Conservation (phyloP, 2,797 vertebrate species). For the Uromys caudimaculatus region DNA sequence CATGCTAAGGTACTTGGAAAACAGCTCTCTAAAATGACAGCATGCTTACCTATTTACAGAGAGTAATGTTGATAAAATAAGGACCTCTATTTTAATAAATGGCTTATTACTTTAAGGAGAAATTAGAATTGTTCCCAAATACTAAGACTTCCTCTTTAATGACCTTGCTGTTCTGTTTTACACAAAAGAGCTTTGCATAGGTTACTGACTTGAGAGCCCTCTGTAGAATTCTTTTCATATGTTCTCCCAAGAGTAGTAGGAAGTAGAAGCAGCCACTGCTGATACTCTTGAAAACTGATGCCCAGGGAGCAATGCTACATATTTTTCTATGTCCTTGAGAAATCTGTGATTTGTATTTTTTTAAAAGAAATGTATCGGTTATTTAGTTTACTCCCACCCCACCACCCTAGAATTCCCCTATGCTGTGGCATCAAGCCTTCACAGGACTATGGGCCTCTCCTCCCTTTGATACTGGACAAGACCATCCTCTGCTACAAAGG, state of each 20-base stretch:
- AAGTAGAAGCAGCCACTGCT: background rate
- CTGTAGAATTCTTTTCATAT: background rate
- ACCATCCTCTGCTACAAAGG: too few relatives aligned
- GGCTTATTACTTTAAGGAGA: background rate
- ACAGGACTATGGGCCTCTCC: too few relatives aligned
- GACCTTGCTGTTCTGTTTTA: background rate
- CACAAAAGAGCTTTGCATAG: background rate
- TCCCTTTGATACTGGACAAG: too few relatives aligned
- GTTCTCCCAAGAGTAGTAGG: slow-evolving; percentile 38
- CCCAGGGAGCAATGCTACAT: background rate
- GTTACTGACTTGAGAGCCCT: slow-evolving; percentile 27
- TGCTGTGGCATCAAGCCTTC: too few relatives aligned
- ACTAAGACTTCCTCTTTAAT: background rate
- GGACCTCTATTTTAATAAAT: background rate
- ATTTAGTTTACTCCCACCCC: too few relatives aligned
- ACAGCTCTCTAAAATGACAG: background rate
- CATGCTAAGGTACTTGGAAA: background rate
- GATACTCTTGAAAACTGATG: background rate
- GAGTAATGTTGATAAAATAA: background rate
- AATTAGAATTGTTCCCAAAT: background rate
- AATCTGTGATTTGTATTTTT: background rate
- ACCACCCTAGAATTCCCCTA: too few relatives aligned
- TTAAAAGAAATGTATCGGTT: background rate
- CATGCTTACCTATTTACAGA: background rate
- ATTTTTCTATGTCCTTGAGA: slow-evolving; percentile 21